These are phyloP conservation scores for Balaeniceps rex DNA, from an alignment of 2,113 vertebrate species.

Conservation along the genomic window DNA sequence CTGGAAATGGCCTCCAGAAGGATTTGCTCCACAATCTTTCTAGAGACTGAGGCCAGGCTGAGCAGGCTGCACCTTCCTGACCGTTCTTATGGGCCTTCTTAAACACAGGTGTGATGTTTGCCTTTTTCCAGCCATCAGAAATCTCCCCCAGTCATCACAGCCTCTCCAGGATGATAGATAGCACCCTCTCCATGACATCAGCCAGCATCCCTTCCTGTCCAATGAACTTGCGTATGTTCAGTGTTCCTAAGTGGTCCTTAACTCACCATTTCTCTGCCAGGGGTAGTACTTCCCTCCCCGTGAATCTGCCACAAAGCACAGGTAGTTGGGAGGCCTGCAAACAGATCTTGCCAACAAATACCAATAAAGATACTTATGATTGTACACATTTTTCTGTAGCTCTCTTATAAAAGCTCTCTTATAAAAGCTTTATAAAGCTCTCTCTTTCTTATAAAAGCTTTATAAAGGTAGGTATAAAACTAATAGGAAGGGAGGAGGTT, in stretches of 20 bases:
- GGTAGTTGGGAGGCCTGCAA: background rate
- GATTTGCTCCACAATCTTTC: background rate
- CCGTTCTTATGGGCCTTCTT: background rate
- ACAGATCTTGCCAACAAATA: background rate
- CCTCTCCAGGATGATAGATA: background rate
- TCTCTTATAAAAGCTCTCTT: too few relatives aligned
- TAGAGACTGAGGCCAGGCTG: background rate
- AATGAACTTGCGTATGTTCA: background rate
- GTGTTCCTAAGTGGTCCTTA: background rate
- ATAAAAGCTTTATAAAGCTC: background rate
- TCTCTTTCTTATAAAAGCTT: background rate
- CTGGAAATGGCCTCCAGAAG: background rate
- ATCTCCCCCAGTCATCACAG: background rate
- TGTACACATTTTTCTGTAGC: background rate
- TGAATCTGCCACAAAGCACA: background rate
- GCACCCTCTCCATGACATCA: background rate
- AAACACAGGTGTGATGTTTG: background rate
- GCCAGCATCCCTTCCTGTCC: background rate
- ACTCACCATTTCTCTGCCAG: background rate
- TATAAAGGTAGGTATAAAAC: background rate
- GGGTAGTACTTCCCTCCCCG: background rate
- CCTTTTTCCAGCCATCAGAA: background rate
- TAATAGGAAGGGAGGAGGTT: background rate
- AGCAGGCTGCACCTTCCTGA: background rate
- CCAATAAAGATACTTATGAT: background rate